Evolutionary conservation across 2,888 invertebrate species (phyloP), one percentile per base, ranked within the genome.

Genomic region (Chymomyza procnemis): DNA sequence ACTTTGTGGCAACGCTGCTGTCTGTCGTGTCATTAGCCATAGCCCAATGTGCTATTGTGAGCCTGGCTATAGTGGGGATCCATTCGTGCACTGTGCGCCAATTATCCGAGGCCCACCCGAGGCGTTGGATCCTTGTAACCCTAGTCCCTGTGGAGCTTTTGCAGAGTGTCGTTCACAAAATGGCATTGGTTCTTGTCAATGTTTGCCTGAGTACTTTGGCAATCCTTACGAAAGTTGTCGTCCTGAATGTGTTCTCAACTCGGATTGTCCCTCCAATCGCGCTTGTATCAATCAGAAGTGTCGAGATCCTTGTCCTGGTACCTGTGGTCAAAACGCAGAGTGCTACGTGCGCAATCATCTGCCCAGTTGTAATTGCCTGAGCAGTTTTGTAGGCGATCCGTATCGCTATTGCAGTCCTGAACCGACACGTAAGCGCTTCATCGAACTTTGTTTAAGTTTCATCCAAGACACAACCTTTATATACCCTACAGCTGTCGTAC

Each of bases 121-220:
- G 68, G 78, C 91, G 58, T 87, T 91, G 41, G 93, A 93, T 76
- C 95, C 95, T 0, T 96, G 95, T 79, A 91, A 93, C 75, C 95
- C 95, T n/a, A 94, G 94, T 67, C 96, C 96, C n/a, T 97, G 97
- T 89, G 96, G 96, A 57, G 91, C 94, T 26, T 96, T 95, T 88
- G 94, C 96, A 21, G 92, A 93, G 74, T 97, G 96, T 87, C 92
- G 92, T 82, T 93, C 93, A 84, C 93, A 93, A 78, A 93, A 92
- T 81, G 93, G 92, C 64, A 93, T 93, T 30, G 94, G 93, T n/a
- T 92, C 94, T 2, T 96, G 96, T 83, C 92, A 93, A 74, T 96
- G 96, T 88, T 91, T 94, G 58, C 91, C 93, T 6, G 94, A 94
- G 59, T 95, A 94, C 88, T 93, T 93, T 75, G 96, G 96, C 69